Conservation (phyloP, 2,113 vertebrate species). For the Silurus asotus region DNA sequence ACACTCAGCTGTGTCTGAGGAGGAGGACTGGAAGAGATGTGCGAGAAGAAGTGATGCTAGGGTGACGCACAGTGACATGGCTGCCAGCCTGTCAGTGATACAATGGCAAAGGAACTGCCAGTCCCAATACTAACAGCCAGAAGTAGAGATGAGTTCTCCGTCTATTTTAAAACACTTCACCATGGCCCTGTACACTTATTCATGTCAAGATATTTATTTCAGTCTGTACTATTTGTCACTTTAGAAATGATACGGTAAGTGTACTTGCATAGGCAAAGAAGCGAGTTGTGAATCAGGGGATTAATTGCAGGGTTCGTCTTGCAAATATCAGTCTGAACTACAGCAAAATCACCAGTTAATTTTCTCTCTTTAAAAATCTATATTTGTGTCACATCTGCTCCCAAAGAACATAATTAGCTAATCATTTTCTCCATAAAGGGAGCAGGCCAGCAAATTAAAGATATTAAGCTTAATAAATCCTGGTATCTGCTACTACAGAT, state of each 20-base stretch:
- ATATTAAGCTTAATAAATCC: constrained; percentile 40
- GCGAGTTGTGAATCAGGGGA: neutral
- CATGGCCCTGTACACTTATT: constrained; percentile 43
- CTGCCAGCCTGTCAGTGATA: constrained; percentile 67
- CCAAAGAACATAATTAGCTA: constrained; percentile 4
- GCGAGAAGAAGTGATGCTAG: constrained; percentile 12
- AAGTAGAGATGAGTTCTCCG: constrained; percentile 63
- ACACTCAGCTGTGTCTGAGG: constrained; percentile 24
- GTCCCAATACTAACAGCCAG: constrained; percentile 66
- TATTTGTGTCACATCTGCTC: constrained; percentile 19
- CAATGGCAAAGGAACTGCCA: constrained; percentile 67
- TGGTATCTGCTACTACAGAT: constrained; percentile 35
- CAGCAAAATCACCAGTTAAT: constrained; percentile 10
- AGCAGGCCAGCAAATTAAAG: constrained; percentile 13
- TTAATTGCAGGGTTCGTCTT: constrained; percentile 18
- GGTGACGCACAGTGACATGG: constrained; percentile 61
- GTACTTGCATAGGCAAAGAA: constrained; percentile 6
- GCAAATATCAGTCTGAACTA: constrained; percentile 6
- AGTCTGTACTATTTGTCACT: neutral
- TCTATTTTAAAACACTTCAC: constrained; percentile 66
- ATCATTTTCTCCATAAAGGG: constrained; percentile 25
- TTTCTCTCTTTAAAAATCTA: constrained; percentile 1
- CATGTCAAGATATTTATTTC: neutral
- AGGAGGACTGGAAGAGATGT: constrained; percentile 1
- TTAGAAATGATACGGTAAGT: neutral